Base-by-base conservation (phyloP, 2,888 invertebrate genomes). In the Cephus spinipes region DNA sequence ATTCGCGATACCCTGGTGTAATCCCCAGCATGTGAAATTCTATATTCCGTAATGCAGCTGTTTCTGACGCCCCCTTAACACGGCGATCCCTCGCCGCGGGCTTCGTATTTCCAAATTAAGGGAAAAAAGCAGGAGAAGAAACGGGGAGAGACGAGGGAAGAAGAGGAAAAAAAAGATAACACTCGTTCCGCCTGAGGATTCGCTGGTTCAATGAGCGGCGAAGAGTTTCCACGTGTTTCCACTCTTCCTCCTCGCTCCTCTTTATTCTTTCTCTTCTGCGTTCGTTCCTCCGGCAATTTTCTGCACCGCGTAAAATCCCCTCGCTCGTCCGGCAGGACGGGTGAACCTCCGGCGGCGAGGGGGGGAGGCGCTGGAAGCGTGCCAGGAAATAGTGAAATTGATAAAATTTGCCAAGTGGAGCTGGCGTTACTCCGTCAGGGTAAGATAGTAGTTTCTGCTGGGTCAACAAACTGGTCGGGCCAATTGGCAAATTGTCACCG, bases 341-440 rank as follows among this genome's bases (percentile, higher is more conserved):
- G 55, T 23, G 55, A 23, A 55, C 23, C 55, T 55, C 9, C 55
- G 55, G 55, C 55, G 9, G 55, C 23, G 15, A 0, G 23, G 23
- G 6, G 3, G 12, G 36, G 12, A 1, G 4, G 4, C 6, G 79
- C 81, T 87, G 87, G 87, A 84, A 73, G 68, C 15, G 40, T 30
- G 87, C 88, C 88, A 89, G 83, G 84, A 87, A 87, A 86, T 85
- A 84, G 84, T 81, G 79, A 85, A 87, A 89, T 87, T 87, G 86
- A 87, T 87, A 87, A 87, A 88, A 87, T 87, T 87, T 83, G 84
- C 84, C 87, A 85, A 84, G 82, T 83, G 81, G 81, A 81, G 77
- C 77, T 77, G 77, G 80, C 79, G 73, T 78, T 80, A 80, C 80
- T 68, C 77, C 76, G 73, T 33, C 30, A 69, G 77, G 76, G 80